phyloP scores from a whole-genome alignment of 1,140 invertebrate species.

The Linepithema humile region DNA sequence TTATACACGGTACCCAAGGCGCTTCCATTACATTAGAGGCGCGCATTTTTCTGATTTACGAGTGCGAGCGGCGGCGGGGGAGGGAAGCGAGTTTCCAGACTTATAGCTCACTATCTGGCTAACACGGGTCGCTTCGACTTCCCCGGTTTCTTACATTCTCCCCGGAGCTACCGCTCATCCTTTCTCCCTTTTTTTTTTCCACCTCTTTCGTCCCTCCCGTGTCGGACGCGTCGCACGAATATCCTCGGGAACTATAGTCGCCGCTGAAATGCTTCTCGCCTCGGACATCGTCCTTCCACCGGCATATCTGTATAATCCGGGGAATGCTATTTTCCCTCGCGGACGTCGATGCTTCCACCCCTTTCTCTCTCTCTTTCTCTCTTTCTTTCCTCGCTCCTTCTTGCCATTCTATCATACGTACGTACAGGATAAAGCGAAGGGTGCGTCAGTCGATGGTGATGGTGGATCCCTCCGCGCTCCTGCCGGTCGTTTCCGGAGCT shows the following conservation, averaged over 20 bases:
- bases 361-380: too few relatives aligned
- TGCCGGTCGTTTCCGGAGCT: constrained; percentile 64
- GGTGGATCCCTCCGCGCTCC: constrained; percentile 28
- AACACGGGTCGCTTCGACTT: constrained; percentile 29
- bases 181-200: background rate
- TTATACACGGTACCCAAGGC: constrained; percentile 21
- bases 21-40: constrained; percentile 45
- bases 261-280: constrained; percentile 31
- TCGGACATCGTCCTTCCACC: constrained; percentile 28
- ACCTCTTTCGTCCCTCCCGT: background rate
- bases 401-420: too few relatives aligned
- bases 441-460: constrained; percentile 31
- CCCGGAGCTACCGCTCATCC: constrained; percentile 17
- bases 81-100: constrained; percentile 41
- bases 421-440: background rate
- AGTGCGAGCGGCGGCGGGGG: constrained; percentile 3
- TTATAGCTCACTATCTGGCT: constrained; percentile 48
- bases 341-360: background rate
- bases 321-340: constrained; percentile 66
- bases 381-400: too few relatives aligned
- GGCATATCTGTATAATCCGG: constrained; percentile 49
- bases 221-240: background rate
- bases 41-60: constrained; percentile 57
- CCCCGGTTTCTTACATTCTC: constrained; percentile 7
- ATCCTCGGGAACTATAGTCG: background rate